phyloP scores from a whole-genome alignment of 1,140 invertebrate species.

The Varroa destructor region DNA sequence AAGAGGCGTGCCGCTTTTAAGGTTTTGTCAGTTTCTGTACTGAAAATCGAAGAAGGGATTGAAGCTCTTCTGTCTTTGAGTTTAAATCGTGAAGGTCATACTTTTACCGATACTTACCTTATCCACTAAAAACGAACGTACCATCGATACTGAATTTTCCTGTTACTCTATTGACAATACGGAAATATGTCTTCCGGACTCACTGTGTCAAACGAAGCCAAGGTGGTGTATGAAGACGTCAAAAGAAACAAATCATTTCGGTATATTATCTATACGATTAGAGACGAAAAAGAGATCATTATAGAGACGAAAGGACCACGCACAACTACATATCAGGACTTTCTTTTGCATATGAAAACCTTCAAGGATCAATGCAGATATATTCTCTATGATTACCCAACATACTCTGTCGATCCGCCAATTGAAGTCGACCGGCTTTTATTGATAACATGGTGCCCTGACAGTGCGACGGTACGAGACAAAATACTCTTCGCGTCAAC shows the following conservation, averaged over 20 bases:
- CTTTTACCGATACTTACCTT: too few relatives aligned
- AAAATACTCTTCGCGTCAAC: constrained; percentile 97
- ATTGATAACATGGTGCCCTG: constrained; percentile 79
- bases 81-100: too few relatives aligned
- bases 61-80: too few relatives aligned
- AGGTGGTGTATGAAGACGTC: constrained; percentile 86
- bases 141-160: too few relatives aligned
- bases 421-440: constrained; percentile 52
- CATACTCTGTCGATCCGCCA: constrained; percentile 30
- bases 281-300: constrained; percentile 61
- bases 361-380: constrained; percentile 64
- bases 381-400: constrained; percentile 71
- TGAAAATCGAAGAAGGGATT: too few relatives aligned
- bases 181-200: constrained; percentile 66
- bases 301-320: constrained; percentile 47
- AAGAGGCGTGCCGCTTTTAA: too few relatives aligned
- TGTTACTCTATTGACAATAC: too few relatives aligned
- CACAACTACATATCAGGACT: constrained; percentile 72
- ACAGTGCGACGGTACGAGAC: constrained; percentile 91
- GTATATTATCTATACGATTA: constrained; percentile 87
- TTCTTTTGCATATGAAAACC: constrained; percentile 75
- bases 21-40: too few relatives aligned
- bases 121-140: too few relatives aligned
- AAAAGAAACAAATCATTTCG: constrained; percentile 93
- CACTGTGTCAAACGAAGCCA: constrained; percentile 81